A percentile compares a stretch with the other conserved stretches of the same genome.
Evolutionary conservation across 2,113 vertebrate species (phyloP).

Genomic region (Notarius quadriscutis): DNA sequence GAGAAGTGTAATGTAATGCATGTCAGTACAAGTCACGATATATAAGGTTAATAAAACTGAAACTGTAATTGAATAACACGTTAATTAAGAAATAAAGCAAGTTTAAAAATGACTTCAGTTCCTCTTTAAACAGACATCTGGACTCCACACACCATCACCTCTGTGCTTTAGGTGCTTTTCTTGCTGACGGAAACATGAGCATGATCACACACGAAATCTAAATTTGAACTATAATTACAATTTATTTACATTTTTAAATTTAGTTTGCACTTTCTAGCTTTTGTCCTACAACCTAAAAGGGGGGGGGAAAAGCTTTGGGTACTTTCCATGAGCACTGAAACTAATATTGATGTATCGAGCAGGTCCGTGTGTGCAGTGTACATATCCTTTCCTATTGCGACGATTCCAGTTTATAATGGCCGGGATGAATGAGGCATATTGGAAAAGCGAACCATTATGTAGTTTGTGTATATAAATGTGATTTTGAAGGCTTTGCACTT

Average conservation of each 20-base stretch:
- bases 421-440: not conserved
- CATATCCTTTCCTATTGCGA: not conserved
- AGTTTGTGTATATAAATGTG: not conserved
- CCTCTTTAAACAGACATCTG: not conserved
- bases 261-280: not conserved
- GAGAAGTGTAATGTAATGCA: too few species aligned
- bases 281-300: not conserved
- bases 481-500: conserved; percentile 9
- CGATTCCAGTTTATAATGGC: not conserved
- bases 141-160: too few species aligned
- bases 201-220: not conserved
- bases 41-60: too few species aligned
- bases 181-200: not conserved
- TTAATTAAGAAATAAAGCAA: too few species aligned
- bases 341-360: not conserved
- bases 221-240: not conserved
- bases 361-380: not conserved
- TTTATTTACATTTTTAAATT: not conserved
- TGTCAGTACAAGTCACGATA: too few species aligned
- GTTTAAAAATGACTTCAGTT: too few species aligned
- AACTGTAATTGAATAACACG: too few species aligned
- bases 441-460: not conserved
- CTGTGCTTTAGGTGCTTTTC: not conserved
- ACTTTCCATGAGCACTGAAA: conserved; percentile 13
- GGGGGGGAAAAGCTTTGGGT: not conserved